Base-by-base conservation (phyloP, 2,888 invertebrate species). In the Trichopoda pennipes region DNA sequence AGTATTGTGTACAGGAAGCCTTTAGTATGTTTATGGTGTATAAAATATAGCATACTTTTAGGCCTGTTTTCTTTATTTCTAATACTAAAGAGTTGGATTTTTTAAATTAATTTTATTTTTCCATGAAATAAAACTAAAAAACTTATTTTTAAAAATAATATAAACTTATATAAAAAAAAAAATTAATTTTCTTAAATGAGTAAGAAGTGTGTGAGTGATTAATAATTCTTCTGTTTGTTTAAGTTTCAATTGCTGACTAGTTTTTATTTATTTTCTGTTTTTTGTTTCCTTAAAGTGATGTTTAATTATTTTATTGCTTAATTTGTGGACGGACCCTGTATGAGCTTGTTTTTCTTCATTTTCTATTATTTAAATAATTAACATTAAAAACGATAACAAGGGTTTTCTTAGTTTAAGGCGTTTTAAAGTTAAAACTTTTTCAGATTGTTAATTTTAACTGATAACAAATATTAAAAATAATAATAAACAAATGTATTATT, bases 271-370 rank as follows among this genome's bases (percentile, higher is more conserved):
- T n/a, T n/a, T n/a, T n/a, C n/a, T n/a, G n/a, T n/a, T 28, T 28
- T 28, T 28, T 28, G 28, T 28, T 49, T 69, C n/a, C n/a, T n/a
- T n/a, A n/a, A 64, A 64, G 3, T 53, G 56, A 58, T 73, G 38
- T 28, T 55, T 28, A 44, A 32, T 56, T 60, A 60, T 47, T 53
- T 66, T 64, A 72, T 70, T 76, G 70, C 49, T 72, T 60, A 56
- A 64, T 61, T 44, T 66, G 60, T 80, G 75, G 80, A 80, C 75
- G 76, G 80, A 77, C 60, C 72, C 69, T 70, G 76, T 73, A 53
- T 73, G 79, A 79, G 79, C 73, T 61, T 68, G 70, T 44, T 0
- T 73, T 38, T 35, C 0, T 42, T 4, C 23, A 28, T 28, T 23
- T 32, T 44, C n/a, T 47, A 9, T 38, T 23, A n/a, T 7, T 23